Evolutionary conservation across 2,113 vertebrate genomes (phyloP).

Genomic region (Tachuris rubrigastra): DNA sequence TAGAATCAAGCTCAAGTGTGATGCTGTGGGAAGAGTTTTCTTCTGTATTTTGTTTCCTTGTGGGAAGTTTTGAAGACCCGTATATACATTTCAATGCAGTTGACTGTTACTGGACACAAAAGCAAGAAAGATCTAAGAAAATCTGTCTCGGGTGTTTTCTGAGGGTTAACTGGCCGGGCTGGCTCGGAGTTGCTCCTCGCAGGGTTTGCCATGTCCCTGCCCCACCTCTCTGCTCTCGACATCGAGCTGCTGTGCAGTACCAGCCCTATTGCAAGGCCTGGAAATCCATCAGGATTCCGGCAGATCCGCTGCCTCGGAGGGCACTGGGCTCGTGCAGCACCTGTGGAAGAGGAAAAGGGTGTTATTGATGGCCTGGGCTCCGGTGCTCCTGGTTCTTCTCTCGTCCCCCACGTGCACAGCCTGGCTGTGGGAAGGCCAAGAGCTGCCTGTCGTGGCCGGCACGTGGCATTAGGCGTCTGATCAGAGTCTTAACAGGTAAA

Average conservation of each 20-base stretch:
- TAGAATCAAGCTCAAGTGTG: background rate
- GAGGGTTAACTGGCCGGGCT: background rate
- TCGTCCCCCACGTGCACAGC: fast-evolving
- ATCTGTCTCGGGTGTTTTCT: background rate
- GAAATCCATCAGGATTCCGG: background rate
- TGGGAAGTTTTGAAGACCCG: background rate
- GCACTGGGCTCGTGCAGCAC: background rate
- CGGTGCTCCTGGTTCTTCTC: background rate
- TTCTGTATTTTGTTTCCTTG: background rate
- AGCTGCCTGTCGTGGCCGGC: background rate
- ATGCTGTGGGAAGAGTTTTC: background rate
- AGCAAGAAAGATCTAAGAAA: background rate
- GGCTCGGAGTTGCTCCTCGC: background rate
- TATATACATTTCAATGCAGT: background rate
- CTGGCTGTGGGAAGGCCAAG: background rate
- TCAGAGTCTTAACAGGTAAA: background rate
- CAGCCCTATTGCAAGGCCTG: fast-evolving
- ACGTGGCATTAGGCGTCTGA: fast-evolving
- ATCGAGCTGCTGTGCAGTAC: background rate
- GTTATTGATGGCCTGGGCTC: fast-evolving
- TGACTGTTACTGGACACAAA: background rate
- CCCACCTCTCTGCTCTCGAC: background rate
- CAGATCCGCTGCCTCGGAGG: background rate
- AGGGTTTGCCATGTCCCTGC: background rate
- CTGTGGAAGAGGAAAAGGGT: background rate